Conservation (phyloP, 2,113 vertebrate genomes). For the Gymnobelideus leadbeateri region DNA sequence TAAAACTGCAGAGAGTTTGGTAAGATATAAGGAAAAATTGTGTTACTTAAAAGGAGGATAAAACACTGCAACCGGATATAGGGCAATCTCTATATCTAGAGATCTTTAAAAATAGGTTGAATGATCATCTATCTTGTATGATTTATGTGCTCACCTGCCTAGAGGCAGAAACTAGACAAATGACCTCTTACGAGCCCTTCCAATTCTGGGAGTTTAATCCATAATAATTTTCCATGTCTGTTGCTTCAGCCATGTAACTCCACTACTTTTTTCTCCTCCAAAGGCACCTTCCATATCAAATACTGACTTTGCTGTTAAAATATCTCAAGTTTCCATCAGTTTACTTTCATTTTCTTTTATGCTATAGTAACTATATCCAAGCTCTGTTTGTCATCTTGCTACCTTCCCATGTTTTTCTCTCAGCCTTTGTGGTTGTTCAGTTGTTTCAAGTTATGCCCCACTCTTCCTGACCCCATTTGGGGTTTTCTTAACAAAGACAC, state of each 20-base stretch:
- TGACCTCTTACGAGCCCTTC: background rate
- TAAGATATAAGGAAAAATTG: constrained; percentile 8
- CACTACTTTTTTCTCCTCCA: background rate
- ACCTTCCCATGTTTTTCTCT: background rate
- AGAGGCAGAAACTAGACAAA: background rate
- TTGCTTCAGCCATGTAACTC: background rate
- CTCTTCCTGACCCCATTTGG: background rate
- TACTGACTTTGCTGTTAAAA: background rate
- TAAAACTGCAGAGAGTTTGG: constrained; percentile 29
- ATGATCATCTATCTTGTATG: background rate
- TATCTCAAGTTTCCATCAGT: background rate
- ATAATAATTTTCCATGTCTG: background rate
- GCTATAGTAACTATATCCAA: background rate
- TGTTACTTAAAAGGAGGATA: constrained; percentile 18
- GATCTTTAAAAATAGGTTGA: constrained; percentile 43
- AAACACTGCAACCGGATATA: constrained; percentile 15
- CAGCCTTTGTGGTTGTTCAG: background rate
- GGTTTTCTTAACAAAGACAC: background rate
- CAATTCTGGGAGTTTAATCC: background rate
- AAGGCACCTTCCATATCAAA: background rate
- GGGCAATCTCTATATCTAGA: constrained; percentile 6
- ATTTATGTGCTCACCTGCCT: background rate
- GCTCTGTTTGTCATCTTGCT: background rate
- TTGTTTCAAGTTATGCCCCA: background rate
- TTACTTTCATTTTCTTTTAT: background rate